A percentile compares a stretch with the other conserved stretches of the same genome.
These are phyloP conservation scores for Turritopsis dohrnii DNA, from an alignment of 30 jellyfish, hydroid and myxozoan species.

Conservation along the genomic window DNA sequence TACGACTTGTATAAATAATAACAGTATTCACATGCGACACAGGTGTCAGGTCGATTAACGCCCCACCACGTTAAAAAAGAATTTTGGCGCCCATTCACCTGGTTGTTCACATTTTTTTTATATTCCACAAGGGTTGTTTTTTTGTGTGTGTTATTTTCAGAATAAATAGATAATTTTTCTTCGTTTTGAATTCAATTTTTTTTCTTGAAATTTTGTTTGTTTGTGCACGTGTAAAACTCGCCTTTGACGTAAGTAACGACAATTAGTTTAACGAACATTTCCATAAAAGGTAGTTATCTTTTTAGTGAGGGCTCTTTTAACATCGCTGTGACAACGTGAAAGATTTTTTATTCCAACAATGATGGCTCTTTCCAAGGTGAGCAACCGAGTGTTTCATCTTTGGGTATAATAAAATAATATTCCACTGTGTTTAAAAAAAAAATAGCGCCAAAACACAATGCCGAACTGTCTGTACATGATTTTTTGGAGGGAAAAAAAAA, in stretches of 20 bases:
- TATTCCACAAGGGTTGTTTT: no score
- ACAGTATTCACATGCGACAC: no score
- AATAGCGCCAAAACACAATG: neutral
- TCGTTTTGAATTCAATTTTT: no score
- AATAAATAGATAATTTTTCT: no score
- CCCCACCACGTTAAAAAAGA: neutral
- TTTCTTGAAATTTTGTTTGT: neutral
- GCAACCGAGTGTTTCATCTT: neutral
- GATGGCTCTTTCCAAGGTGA: no score
- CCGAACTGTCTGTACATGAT: neutral
- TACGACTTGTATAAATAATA: no score
- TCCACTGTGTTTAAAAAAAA: neutral
- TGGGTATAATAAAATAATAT: neutral
- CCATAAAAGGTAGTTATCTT: neutral
- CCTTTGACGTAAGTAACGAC: neutral
- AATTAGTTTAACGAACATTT: neutral
- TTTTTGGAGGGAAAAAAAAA: neutral
- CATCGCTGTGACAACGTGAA: no score
- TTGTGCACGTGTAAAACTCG: neutral
- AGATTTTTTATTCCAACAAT: no score
- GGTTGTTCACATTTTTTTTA: no score
- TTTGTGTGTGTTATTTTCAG: no score
- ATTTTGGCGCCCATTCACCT: neutral
- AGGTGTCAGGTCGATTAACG: neutral
- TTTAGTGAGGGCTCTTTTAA: neutral